Base-by-base conservation (phyloP, 2,888 invertebrate species). In the Abrostola triplasia region DNA sequence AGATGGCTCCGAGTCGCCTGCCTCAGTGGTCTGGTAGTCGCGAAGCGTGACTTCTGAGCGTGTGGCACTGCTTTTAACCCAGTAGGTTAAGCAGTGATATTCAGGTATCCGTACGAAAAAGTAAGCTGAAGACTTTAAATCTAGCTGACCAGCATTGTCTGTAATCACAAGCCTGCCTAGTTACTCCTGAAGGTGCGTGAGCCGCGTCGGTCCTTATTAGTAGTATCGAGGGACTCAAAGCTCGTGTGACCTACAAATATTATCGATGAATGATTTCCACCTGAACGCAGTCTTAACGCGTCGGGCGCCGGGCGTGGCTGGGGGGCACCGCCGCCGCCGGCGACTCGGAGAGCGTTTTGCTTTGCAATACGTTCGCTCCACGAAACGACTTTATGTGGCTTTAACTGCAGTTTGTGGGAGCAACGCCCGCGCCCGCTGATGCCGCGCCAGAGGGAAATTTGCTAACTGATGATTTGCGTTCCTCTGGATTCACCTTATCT, bases 361-460 rank as follows among this genome's bases (percentile, higher is more conserved):
- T 55, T 40, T 38, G 38, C 52, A 70, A 52, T 70, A 63, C 13
- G 37, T 13, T 38, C 55, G 36, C 36, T 13, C 47, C 37, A 35
- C 35, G 7, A n/a, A 24, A 24, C 35, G 42, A 55, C 60, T 24
- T 54, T 55, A 61, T 60, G 60, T 54, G 40, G 49, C 54, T 50
- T 50, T 60, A 60, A 60, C 40, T 60, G 54, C 54, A 60, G 41
- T 49, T 54, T 37, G 37, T 8, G 41, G 49, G 24, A 10, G 47
- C 24, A 4, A 12, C 42, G 42, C 42, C 42, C 7, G 10, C 35
- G 11, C 9, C n/a, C 36, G 12, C 24, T 8, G n/a, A 49, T 35
- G 42, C 35, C 53, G 35, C 12, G 6, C 5, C 53, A n/a, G 2
- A 35, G 36, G 0, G 35, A n/a, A 7, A 10, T 10, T 24, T 24